Conservation (phyloP, 2,113 vertebrate genomes). For the Onychorhynchus coronatus region DNA sequence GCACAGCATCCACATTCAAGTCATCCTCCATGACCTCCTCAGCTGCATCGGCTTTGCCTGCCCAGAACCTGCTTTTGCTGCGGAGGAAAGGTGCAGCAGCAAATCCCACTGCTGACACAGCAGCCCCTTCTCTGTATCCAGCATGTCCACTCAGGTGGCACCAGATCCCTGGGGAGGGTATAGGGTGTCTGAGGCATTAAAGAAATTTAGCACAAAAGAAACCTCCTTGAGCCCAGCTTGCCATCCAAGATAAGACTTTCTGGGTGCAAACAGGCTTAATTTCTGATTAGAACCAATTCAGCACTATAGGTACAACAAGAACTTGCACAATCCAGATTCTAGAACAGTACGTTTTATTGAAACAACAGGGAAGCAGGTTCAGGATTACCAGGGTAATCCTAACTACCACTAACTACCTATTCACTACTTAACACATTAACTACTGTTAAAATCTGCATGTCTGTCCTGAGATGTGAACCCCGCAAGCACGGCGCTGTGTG, state of each 20-base stretch:
- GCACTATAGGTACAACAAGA: not conserved
- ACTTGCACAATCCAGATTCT: not conserved
- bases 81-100: not conserved
- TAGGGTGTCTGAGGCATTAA: not conserved
- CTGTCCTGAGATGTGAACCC: not conserved
- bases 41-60: not conserved
- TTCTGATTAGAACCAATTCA: not conserved
- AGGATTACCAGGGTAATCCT: not conserved
- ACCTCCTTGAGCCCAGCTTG: not conserved
- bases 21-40: not conserved
- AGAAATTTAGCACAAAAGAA: not conserved
- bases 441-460: not conserved
- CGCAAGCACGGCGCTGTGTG: not conserved
- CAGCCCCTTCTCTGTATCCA: not conserved
- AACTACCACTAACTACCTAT: not conserved
- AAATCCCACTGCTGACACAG: not conserved
- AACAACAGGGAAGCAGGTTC: not conserved
- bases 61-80: not conserved
- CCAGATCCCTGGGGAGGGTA: not conserved
- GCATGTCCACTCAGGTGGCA: not conserved
- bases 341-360: not conserved
- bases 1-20: not conserved
- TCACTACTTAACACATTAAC: not conserved
- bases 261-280: not conserved
- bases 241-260: not conserved